Evolutionary conservation across 1,140 invertebrate species (phyloP), one percentile per base, ranked within the genome.

Genomic region (Papilio polyxenes): DNA sequence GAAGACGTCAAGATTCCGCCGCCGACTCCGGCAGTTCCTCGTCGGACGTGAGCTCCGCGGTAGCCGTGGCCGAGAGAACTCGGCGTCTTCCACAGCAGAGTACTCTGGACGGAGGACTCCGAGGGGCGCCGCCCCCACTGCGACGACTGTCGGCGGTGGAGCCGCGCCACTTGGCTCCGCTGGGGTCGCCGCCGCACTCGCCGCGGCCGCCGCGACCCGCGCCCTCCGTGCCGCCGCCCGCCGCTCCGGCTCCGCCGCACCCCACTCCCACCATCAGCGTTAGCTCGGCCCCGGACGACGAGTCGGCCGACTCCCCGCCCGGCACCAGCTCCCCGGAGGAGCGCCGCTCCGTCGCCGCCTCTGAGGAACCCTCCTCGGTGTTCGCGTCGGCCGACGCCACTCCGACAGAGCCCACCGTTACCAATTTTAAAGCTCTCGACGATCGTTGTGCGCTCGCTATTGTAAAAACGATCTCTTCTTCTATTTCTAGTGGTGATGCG

Each of bases 191-290:
- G 72, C 89, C 89, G 72, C 89, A 92, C 81, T 89, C 91, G 17
- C 91, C 93, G 84, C 89, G 90, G 78, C 89, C 87, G 79, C 84
- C 87, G 31, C 88, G 89, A 80, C 83, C 86, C 65, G 80, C 84
- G 84, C 87, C 88, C 87, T 86, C 82, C 59, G 84, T 82, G 80
- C 75, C 81, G 75, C 81, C 81, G 13, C 49, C 48, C 62, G 40
- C 56, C 82, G 8, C 51, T 81, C 15, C 83, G 81, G 51, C 84
- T 31, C 87, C 86, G 53, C 89, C 88, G 75, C 92, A 90, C 82
- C 93, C 94, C 84, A 95, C 96, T 8, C 96, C 96, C n/a, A 94
- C 96, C 51, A 97, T 97, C 85, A 97, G 96, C 91, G 96, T 97
- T 48, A 97, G 96, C 91, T 96, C 96, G 4, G 96, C 96, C 51